Percentiles rank a stretch among this genome's conserved stretches.
phyloP scores from a whole-genome alignment of 2,888 invertebrate genomes.

The Eilema caniola region DNA sequence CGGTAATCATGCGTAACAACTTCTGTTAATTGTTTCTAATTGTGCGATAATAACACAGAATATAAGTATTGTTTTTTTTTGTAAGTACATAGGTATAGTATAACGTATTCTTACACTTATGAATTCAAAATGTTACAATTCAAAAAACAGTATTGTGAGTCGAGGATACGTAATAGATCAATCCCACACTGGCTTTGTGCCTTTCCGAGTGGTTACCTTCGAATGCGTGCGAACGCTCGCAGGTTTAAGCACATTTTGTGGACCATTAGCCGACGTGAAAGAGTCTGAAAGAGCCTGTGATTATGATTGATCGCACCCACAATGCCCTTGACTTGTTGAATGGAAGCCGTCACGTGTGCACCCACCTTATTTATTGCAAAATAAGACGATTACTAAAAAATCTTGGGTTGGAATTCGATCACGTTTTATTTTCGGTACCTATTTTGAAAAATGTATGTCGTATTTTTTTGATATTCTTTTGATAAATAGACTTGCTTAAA shows the following conservation, averaged over 20 bases:
- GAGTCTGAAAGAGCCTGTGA: slow-evolving; percentile 83
- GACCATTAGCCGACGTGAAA: slow-evolving; percentile 85
- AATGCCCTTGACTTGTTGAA: slow-evolving; percentile 84
- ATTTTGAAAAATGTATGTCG: slow-evolving; percentile 25
- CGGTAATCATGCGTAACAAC: too few species aligned
- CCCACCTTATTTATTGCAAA: slow-evolving; percentile 71
- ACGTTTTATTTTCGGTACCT: slow-evolving; percentile 50
- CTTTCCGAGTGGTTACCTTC: slow-evolving; percentile 83
- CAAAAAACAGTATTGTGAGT: slow-evolving; percentile 44
- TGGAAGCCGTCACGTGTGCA: slow-evolving; percentile 77
- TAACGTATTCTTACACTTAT: background rate
- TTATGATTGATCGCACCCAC: slow-evolving; percentile 85
- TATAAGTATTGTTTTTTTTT: background rate
- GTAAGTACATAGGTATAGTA: background rate
- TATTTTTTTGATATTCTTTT: background rate
- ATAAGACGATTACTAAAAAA: slow-evolving; percentile 56
- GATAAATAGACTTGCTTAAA: background rate
- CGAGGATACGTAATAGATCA: slow-evolving; percentile 82
- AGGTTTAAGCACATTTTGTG: slow-evolving; percentile 86
- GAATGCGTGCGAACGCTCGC: slow-evolving; percentile 77
- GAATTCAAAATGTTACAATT: slow-evolving; percentile 36
- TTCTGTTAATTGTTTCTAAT: too few species aligned
- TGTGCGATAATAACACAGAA: too few species aligned
- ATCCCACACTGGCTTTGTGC: slow-evolving; percentile 74
- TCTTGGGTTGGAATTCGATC: slow-evolving; percentile 49